Evolutionary conservation across 1,140 invertebrate species (phyloP).

Genomic region (Ladona fulva): DNA sequence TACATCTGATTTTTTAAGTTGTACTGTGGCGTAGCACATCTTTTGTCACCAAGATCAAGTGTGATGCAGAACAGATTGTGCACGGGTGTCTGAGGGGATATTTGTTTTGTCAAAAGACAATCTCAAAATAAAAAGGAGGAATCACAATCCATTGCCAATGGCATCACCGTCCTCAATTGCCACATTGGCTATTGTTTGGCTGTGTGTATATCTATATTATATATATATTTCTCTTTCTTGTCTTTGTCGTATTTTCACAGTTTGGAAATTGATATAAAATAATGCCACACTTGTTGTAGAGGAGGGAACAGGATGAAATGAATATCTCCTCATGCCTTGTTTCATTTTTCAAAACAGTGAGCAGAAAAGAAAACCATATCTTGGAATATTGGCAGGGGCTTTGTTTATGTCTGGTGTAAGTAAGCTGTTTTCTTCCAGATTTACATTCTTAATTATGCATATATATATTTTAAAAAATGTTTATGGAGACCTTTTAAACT

Average conservation of each 20-base stretch:
- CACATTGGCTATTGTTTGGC: not conserved
- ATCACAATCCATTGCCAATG: constrained; percentile 2
- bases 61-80: constrained; percentile 14
- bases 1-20: constrained; percentile 27
- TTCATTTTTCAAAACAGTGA: too few species aligned
- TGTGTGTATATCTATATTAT: not conserved
- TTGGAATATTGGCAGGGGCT: too few species aligned
- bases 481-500: too few species aligned
- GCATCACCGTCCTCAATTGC: not conserved
- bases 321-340: not conserved
- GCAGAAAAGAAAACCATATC: too few species aligned
- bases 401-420: too few species aligned
- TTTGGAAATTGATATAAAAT: constrained; percentile 11
- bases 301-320: not conserved
- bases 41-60: not conserved
- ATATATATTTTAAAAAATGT: too few species aligned
- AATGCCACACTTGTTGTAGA: not conserved
- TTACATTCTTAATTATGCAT: too few species aligned
- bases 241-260: not conserved
- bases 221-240: constrained; percentile 12
- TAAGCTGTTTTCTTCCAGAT: too few species aligned
- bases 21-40: constrained; percentile 25
- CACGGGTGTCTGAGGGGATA: not conserved
- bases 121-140: constrained; percentile 9
- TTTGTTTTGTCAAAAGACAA: constrained; percentile 8